A percentile compares a stretch with the other conserved stretches of the same genome.
Evolutionary conservation across 2,113 vertebrate species (phyloP).

Genomic region (Antidorcas marsupialis): DNA sequence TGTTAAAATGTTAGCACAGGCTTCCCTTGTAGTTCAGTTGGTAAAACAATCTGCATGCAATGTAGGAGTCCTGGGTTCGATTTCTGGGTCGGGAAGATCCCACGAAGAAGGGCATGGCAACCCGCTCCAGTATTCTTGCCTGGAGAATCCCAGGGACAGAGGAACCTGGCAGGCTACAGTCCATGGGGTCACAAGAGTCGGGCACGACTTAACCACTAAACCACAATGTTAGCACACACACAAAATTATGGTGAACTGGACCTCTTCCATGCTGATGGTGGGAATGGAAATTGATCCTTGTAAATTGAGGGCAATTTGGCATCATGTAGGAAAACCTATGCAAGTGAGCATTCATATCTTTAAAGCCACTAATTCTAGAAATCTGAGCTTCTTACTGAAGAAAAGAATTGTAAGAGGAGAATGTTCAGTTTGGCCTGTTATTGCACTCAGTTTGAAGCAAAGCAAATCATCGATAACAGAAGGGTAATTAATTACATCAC

Average conservation of each 20-base stretch:
- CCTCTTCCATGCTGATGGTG: neutral
- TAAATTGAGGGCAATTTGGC: neutral
- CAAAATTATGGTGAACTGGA: neutral
- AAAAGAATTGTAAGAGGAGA: neutral
- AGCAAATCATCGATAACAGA: neutral
- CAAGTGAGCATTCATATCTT: neutral
- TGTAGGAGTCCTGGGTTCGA: neutral
- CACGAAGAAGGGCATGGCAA: neutral
- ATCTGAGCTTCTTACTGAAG: slow-evolving; percentile 7
- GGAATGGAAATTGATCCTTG: neutral
- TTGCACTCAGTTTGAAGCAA: neutral
- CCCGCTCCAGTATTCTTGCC: neutral
- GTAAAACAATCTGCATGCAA: neutral
- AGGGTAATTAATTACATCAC: neutral
- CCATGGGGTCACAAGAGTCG: no score
- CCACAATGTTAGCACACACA: no score
- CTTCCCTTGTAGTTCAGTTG: neutral
- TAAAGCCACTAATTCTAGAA: neutral
- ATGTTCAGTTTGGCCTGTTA: neutral
- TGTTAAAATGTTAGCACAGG: neutral
- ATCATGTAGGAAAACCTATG: neutral
- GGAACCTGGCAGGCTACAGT: no score
- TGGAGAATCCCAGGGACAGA: no score
- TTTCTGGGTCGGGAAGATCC: neutral
- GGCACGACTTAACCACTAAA: no score